Base-by-base conservation (phyloP, 2,113 vertebrate genomes). In the Oxyura jamaicensis region DNA sequence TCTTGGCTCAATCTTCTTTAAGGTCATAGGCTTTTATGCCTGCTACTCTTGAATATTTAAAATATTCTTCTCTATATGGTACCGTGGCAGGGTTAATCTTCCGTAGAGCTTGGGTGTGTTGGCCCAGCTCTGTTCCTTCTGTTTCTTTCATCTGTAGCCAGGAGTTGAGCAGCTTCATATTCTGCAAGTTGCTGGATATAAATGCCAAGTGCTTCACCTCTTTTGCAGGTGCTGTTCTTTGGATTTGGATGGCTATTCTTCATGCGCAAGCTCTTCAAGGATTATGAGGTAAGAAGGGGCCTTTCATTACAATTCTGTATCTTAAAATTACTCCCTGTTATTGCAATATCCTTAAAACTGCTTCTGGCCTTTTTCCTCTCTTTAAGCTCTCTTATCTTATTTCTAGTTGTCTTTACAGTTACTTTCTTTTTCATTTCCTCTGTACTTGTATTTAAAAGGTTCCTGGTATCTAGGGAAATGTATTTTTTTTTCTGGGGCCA, bases 191-290 rank as follows among this genome's bases (percentile, higher is more conserved):
- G 28, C 35, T 72, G 41, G 33, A 12, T 83, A 55, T 48, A 56
- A 7, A 25, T 76, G 4, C 60, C 31, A 52, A 48, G 19, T 71
- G 18, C 10, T 79, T 92, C 7, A 28, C 88, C 60, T 96, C 44
- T 92, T 83, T 42, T 92, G 21, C 97, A 99, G 99, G 98, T 99
- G 92, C 96, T 99, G 69, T 99, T 99, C 97, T 99, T 99, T 97
- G 99, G 99, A 53, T 99, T 99, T 88, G 99, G 99, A 12, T 99
- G 99, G 99, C 98, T 99, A 19, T 99, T 99, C 97, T 99, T 99
- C 88, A 99, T 99, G 99, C 97, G 99, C 11, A 98, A 98, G 35
- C 98, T 99, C 50, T 99, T 99, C 97, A 99, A 99, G 97, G 99
- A 99, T 96, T 99, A 99, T 76, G 99, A 99, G 99, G 99, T 99